Conservation (phyloP, 2,113 vertebrate species). For the Equus przewalskii region DNA sequence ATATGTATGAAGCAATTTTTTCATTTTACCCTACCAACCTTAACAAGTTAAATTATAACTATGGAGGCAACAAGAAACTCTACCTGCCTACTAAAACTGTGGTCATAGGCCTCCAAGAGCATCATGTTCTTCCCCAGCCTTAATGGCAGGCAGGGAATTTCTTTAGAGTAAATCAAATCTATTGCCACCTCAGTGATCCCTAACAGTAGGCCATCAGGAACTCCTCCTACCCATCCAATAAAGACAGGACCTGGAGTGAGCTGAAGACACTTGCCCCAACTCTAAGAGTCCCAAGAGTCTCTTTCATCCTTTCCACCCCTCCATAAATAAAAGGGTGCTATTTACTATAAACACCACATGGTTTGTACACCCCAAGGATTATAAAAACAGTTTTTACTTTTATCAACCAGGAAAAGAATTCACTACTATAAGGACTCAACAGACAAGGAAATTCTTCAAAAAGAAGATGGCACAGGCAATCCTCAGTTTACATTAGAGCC, state of each 20-base stretch:
- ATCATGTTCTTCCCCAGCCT: background rate
- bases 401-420: background rate
- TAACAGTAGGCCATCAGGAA: background rate
- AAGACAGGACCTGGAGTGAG: background rate
- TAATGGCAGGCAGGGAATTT: background rate
- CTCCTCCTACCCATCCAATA: background rate
- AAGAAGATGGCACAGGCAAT: background rate
- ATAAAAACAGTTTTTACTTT: conserved; percentile 17
- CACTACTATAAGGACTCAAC: conserved; percentile 31
- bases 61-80: conserved; percentile 41
- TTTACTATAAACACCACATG: background rate
- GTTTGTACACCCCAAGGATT: background rate
- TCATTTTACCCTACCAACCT: conserved; percentile 52
- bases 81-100: background rate
- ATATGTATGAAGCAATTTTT: conserved; percentile 48
- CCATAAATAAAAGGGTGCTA: background rate
- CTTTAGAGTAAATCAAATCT: conserved; percentile 22
- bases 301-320: background rate
- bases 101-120: background rate
- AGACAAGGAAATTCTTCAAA: background rate
- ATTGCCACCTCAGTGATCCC: background rate
- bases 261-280: background rate
- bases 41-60: conserved; percentile 57
- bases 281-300: background rate
- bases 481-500: background rate